Conservation (phyloP, 1,140 invertebrate species). For the Bombus cullumanus region DNA sequence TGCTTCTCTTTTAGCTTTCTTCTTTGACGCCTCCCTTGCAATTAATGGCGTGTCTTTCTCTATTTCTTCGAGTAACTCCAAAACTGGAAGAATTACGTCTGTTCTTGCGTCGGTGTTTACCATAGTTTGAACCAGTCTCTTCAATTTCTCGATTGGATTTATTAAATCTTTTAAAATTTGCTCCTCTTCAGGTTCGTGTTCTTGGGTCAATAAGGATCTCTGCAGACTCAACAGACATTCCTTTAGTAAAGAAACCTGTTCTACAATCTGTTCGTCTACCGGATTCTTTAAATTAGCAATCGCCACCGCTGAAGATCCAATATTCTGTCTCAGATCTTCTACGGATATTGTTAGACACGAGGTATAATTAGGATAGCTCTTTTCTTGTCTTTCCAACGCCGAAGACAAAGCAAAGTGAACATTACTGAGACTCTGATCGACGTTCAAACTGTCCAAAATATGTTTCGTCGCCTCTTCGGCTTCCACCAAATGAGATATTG, state of each 20-base stretch:
- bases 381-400: conserved; percentile 66
- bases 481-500: conserved; percentile 50
- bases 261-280: conserved; percentile 61
- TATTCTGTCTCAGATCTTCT: conserved; percentile 66
- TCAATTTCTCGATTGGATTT: conserved; percentile 66
- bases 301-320: conserved; percentile 63
- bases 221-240: conserved; percentile 72
- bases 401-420: conserved; percentile 72
- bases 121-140: conserved; percentile 59
- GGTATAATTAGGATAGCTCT: conserved; percentile 14
- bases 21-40: conserved; percentile 64
- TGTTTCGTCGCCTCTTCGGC: conserved; percentile 42
- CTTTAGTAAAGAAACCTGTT: conserved; percentile 70
- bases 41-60: conserved; percentile 68
- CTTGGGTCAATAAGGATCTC: conserved; percentile 70
- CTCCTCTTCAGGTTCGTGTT: conserved; percentile 64
- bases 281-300: conserved; percentile 62
- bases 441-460: conserved; percentile 56
- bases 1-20: conserved; percentile 38
- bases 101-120: conserved; percentile 42
- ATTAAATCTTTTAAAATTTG: conserved; percentile 67
- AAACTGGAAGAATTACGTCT: conserved; percentile 53
- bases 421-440: conserved; percentile 67
- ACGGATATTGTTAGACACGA: conserved; percentile 66
- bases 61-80: conserved; percentile 74